Evolutionary conservation across 2,797 vertebrate genomes (phyloP).

Genomic region (Pterois miles): DNA sequence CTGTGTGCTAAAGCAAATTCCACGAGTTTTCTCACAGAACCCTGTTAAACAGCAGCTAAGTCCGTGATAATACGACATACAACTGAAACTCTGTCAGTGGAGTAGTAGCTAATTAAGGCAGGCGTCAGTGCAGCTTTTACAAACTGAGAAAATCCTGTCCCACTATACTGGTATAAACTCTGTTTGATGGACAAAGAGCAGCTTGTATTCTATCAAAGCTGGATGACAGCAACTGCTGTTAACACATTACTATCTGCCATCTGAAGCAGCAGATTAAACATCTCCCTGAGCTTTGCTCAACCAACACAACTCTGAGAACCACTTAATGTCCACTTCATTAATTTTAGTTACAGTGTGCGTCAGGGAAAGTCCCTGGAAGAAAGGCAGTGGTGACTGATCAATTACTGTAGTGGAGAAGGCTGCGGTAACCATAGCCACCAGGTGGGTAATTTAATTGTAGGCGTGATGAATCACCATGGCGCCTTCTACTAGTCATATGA

Average conservation of each 20-base stretch:
- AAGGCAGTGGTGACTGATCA: conserved; percentile 25
- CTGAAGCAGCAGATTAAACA: background rate
- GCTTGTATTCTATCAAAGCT: background rate
- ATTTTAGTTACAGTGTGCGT: conserved; percentile 25
- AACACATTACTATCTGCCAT: background rate
- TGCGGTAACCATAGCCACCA: conserved; percentile 18
- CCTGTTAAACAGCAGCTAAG: background rate
- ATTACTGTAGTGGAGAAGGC: conserved; percentile 2
- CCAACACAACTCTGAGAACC: conserved; percentile 2
- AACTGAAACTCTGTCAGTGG: background rate
- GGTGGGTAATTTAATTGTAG: conserved; percentile 39
- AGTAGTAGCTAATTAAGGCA: background rate
- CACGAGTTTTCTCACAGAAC: background rate
- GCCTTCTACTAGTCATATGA: conserved; percentile 16
- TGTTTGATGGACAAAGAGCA: background rate
- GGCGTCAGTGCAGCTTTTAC: background rate
- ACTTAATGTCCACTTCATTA: conserved; percentile 28
- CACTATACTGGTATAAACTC: background rate
- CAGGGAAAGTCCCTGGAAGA: conserved; percentile 4
- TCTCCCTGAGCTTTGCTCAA: background rate
- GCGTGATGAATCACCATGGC: conserved; percentile 42
- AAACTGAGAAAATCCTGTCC: background rate
- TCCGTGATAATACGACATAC: background rate
- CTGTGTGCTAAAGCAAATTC: background rate
- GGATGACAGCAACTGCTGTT: background rate